Percentiles rank a stretch among this genome's conserved stretches.
These are phyloP conservation scores for Tridacna gigas DNA, from an alignment of 2,888 invertebrate species.

Conservation along the genomic window DNA sequence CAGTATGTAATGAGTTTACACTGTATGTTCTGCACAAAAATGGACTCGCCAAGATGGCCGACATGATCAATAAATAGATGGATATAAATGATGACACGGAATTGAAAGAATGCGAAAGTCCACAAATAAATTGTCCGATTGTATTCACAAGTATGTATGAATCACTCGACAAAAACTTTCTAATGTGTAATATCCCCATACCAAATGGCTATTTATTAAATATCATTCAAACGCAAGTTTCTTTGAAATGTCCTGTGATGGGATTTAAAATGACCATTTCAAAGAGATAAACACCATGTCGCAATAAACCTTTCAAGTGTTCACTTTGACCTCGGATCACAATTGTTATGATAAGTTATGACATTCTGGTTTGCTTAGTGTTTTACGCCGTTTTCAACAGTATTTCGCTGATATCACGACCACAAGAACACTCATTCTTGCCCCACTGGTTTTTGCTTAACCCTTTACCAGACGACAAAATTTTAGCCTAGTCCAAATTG, in stretches of 20 bases:
- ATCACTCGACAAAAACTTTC: constrained; percentile 7
- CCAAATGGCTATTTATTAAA: constrained; percentile 23
- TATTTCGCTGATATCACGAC: too few relatives aligned
- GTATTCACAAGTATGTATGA: constrained; percentile 19
- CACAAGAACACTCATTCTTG: not conserved
- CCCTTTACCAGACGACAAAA: not conserved
- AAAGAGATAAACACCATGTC: constrained; percentile 16
- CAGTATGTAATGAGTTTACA: too few relatives aligned
- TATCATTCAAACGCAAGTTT: constrained; percentile 18
- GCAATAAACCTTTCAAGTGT: constrained; percentile 6
- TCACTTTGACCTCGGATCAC: not conserved
- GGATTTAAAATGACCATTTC: constrained; percentile 25
- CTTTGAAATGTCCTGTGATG: constrained; percentile 12
- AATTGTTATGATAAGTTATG: not conserved
- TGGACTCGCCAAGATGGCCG: too few relatives aligned
- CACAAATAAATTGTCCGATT: not conserved
- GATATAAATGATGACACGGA: not conserved
- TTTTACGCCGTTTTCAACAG: too few relatives aligned
- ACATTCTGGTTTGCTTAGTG: too few relatives aligned
- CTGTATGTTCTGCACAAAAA: too few relatives aligned
- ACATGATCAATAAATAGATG: not conserved
- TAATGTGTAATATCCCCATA: not conserved
- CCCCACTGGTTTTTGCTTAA: not conserved
- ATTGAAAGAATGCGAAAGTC: not conserved
- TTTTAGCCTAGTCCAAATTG: too few relatives aligned